A percentile compares a stretch with the other conserved stretches of the same genome.
Evolutionary conservation across 1,140 invertebrate genomes (phyloP).

Genomic region (Drosophila novamexicana): DNA sequence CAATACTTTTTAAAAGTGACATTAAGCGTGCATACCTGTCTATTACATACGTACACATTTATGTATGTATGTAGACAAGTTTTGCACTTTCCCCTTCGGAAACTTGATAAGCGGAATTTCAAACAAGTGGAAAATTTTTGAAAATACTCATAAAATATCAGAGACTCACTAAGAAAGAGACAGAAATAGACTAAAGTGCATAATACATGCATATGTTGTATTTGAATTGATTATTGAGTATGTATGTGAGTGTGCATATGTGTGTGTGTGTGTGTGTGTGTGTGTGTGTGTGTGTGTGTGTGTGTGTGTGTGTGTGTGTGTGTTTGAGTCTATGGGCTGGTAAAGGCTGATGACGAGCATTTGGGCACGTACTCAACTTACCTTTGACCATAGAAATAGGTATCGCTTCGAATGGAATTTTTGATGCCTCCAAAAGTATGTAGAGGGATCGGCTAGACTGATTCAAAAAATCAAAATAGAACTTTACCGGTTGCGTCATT

Average conservation of each 20-base stretch:
- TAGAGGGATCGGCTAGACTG: conserved; percentile 90
- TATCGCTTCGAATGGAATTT: conserved; percentile 87
- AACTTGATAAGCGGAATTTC: conserved; percentile 57
- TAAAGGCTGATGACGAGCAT: not conserved
- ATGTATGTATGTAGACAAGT: not conserved
- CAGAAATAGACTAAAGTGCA: conserved; percentile 35
- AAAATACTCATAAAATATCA: conserved; percentile 28
- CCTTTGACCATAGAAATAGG: conserved; percentile 86
- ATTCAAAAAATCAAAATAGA: conserved; percentile 89
- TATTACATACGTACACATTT: not conserved
- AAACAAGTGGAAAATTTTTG: conserved; percentile 69
- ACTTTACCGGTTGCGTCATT: conserved; percentile 85
- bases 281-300: conserved; percentile 2
- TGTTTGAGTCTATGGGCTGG: conserved; percentile 41
- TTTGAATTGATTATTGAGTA: no score
- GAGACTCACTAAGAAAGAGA: conserved; percentile 29
- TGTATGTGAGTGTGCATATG: not conserved
- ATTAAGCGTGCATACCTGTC: not conserved
- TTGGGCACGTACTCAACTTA: conserved; percentile 59
- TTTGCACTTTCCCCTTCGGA: conserved; percentile 59
- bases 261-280: conserved; percentile 17
- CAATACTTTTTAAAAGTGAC: not conserved
- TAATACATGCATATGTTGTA: conserved; percentile 2
- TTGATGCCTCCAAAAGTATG: conserved; percentile 88
- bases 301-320: not conserved